Evolutionary conservation across 23 tunicate species (phyloP).

Genomic region (Oikopleura dioica): DNA sequence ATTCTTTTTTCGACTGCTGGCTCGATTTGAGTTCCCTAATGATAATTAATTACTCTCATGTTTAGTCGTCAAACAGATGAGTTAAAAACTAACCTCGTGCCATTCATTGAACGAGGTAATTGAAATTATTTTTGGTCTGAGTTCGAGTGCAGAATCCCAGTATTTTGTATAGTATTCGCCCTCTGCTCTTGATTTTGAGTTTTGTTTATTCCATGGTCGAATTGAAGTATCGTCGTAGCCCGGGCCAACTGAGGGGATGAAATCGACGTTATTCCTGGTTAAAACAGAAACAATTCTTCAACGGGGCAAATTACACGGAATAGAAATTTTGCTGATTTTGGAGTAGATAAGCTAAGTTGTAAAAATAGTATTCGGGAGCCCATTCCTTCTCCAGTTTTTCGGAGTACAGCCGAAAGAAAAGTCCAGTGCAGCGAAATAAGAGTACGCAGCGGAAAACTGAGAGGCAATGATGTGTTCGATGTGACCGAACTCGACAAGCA

Average conservation of each 20-base stretch:
- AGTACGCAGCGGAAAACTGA: slow-evolving; percentile 71
- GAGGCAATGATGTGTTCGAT: slow-evolving; percentile 10
- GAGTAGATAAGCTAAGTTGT: no score
- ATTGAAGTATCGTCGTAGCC: slow-evolving; percentile 66
- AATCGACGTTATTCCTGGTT: slow-evolving; percentile 17
- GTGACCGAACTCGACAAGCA: slow-evolving; percentile 34
- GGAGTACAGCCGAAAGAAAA: slow-evolving; percentile 33
- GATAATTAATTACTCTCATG: no score
- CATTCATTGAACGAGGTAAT: slow-evolving; percentile 84
- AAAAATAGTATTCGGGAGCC: no score
- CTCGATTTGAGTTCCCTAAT: slow-evolving; percentile 89
- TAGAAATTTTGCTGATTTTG: no score
- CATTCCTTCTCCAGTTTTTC: slow-evolving; percentile 21
- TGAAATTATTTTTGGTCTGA: slow-evolving; percentile 20
- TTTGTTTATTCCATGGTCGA: slow-evolving; percentile 60
- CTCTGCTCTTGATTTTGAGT: slow-evolving; percentile 22
- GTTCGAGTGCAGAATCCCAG: slow-evolving; percentile 22
- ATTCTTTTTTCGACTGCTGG: slow-evolving; percentile 25
- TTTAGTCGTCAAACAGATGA: no score
- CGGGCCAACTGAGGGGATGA: slow-evolving; percentile 84
- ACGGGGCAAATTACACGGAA: no score
- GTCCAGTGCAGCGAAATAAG: slow-evolving; percentile 60
- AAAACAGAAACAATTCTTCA: no score
- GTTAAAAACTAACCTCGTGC: no score
- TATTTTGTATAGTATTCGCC: slow-evolving; percentile 27